Percentiles rank a stretch among this genome's conserved stretches.
These are phyloP conservation scores for Drosophila mercatorum DNA, from an alignment of 2,888 invertebrate genomes.

Conservation along the genomic window DNA sequence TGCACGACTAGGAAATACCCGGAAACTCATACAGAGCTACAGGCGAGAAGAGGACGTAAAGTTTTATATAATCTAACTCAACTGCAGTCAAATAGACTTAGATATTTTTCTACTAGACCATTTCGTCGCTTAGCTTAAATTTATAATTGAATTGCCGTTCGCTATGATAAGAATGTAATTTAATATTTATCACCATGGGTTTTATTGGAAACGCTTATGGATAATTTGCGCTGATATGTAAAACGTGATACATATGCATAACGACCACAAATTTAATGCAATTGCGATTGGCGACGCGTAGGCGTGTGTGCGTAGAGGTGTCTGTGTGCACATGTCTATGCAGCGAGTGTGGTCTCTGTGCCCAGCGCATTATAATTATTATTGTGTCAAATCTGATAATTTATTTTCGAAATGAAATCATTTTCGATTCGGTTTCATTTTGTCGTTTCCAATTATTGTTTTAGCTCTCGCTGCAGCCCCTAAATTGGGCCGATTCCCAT, in stretches of 20 bases:
- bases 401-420: conserved; percentile 51
- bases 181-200: conserved; percentile 46
- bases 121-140: neutral
- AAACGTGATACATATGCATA: conserved; percentile 40
- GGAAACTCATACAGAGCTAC: too few species aligned
- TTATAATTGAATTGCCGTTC: conserved; percentile 14
- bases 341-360: too few species aligned
- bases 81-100: too few species aligned
- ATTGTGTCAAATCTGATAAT: conserved; percentile 38
- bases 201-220: conserved; percentile 48
- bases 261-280: conserved; percentile 39
- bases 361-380: conserved; percentile 19
- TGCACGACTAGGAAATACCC: neutral
- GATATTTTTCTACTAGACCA: neutral
- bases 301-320: neutral
- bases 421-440: conserved; percentile 28
- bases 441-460: conserved; percentile 35
- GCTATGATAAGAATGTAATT: conserved; percentile 7
- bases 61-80: too few species aligned
- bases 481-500: conserved; percentile 3
- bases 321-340: neutral
- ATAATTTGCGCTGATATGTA: conserved; percentile 39
- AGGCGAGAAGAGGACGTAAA: too few species aligned
- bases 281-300: conserved; percentile 15
- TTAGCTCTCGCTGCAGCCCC: conserved; percentile 4